Evolutionary conservation across 2,888 invertebrate genomes (phyloP).

Genomic region (Odontothrips loti): DNA sequence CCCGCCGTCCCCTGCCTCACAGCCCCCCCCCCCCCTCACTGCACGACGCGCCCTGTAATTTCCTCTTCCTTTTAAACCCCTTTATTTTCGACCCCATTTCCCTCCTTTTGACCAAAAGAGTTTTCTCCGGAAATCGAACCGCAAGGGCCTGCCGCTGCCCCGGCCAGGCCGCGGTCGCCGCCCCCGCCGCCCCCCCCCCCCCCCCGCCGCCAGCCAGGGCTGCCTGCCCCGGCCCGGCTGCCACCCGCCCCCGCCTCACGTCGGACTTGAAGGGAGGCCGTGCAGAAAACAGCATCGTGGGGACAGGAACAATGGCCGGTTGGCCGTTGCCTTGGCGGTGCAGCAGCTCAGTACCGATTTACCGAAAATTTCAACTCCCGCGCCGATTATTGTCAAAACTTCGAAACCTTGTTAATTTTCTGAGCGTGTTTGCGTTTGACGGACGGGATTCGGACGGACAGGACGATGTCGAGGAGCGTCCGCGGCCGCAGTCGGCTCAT

Average conservation of each 20-base stretch:
- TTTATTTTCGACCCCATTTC: not conserved
- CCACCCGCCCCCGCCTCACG: not conserved
- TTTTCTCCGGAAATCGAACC: slow-evolving; percentile 25
- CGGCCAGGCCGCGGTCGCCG: not conserved
- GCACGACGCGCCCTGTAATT: not conserved
- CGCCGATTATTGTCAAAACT: no score
- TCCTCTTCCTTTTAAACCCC: slow-evolving; percentile 6
- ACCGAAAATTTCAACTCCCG: no score
- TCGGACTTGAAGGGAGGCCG: no score
- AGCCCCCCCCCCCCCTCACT: not conserved
- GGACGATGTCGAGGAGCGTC: no score
- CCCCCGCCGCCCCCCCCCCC: not conserved
- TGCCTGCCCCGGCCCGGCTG: not conserved
- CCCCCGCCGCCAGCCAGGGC: not conserved
- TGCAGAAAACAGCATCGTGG: no score
- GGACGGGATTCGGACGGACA: no score
- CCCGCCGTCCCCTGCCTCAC: not conserved
- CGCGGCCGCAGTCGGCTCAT: no score
- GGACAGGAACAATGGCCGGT: no score
- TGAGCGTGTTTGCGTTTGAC: no score
- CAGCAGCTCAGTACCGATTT: no score
- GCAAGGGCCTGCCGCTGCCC: not conserved
- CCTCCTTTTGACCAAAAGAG: slow-evolving; percentile 4
- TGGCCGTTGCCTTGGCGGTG: no score
- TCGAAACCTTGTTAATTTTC: no score